Evolutionary conservation across 2,888 invertebrate species (phyloP).

Genomic region (Quadroppia sp.): DNA sequence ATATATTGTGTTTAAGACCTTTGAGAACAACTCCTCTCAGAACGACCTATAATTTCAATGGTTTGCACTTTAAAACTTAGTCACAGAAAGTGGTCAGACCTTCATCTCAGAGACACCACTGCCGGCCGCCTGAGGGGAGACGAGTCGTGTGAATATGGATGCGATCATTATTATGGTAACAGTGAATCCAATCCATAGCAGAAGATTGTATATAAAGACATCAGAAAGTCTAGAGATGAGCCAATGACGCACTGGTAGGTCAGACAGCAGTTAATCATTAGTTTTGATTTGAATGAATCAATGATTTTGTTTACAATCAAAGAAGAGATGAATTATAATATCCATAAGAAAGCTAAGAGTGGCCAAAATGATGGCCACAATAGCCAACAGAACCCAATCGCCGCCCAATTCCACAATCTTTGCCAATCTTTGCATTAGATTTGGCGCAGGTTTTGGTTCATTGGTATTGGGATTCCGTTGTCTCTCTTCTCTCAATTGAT

Average conservation of each 20-base stretch:
- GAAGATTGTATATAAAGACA: constrained; percentile 13
- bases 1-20: constrained; percentile 53
- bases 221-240: constrained; percentile 10
- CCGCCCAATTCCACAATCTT: constrained; percentile 56
- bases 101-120: constrained; percentile 99
- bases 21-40: constrained; percentile 81
- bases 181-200: constrained; percentile 35
- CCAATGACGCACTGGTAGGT: constrained; percentile 37
- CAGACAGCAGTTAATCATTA: constrained; percentile 21
- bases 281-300: not conserved
- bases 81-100: constrained; percentile 53
- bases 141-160: not conserved
- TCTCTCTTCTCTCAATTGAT: constrained; percentile 55
- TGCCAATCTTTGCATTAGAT: not conserved
- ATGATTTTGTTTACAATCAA: not conserved
- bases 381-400: constrained; percentile 92
- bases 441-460: not conserved
- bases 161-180: constrained; percentile 9
- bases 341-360: constrained; percentile 90
- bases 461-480: too few relatives aligned
- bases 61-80: not conserved
- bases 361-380: constrained; percentile 90
- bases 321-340: constrained; percentile 63
- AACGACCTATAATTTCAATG: constrained; percentile 62
- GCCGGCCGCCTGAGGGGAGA: constrained; percentile 78